Conservation (phyloP, 2,888 invertebrate species). For the Hypselothyrea guttata region DNA sequence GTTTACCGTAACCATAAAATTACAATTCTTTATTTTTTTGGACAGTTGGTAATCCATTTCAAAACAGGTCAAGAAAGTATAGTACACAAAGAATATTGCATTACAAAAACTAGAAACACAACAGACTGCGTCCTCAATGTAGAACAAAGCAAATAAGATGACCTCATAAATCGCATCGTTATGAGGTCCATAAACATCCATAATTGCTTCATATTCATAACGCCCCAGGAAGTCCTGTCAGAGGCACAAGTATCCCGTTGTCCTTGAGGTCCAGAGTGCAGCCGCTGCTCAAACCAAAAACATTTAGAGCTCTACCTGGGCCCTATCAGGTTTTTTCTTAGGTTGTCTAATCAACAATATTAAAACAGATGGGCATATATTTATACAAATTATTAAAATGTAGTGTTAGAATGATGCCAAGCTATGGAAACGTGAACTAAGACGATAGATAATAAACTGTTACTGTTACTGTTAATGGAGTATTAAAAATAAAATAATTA, state of each 20-base stretch:
- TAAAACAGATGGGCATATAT: conserved; percentile 32
- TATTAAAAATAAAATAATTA: no score
- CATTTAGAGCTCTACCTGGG: not conserved
- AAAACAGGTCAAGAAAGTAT: no score
- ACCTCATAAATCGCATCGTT: conserved; percentile 72
- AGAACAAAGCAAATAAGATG: conserved; percentile 43
- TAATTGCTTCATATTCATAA: conserved; percentile 73
- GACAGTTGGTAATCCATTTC: no score
- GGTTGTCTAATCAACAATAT: conserved; percentile 50
- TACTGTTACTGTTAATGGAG: no score
- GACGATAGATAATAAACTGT: no score
- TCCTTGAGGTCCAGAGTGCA: conserved; percentile 52
- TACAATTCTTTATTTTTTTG: no score
- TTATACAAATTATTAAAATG: not conserved
- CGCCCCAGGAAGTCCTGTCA: conserved; percentile 3
- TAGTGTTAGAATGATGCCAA: no score
- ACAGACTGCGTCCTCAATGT: conserved; percentile 36
- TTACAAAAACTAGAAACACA: not conserved
- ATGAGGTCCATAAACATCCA: conserved; percentile 72
- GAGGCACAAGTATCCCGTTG: conserved; percentile 45
- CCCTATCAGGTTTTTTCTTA: not conserved
- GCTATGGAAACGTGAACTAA: no score
- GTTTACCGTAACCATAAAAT: no score
- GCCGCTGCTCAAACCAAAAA: conserved; percentile 33
- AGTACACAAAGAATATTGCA: no score